phyloP scores from a whole-genome alignment of 2,113 vertebrate species.

The Aplodontia rufa region DNA sequence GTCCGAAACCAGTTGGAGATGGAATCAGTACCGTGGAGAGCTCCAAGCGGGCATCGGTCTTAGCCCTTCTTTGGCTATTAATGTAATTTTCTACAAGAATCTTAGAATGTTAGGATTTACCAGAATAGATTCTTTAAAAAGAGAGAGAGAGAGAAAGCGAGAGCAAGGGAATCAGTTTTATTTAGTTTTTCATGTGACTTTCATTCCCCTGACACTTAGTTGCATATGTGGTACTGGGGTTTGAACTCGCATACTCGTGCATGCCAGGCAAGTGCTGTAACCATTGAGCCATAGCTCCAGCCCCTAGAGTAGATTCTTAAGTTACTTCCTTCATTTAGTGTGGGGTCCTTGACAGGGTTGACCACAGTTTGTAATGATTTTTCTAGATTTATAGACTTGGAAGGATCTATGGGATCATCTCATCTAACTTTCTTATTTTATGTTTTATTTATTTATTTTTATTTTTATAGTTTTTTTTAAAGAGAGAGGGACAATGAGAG shows the following conservation, averaged over 20 bases:
- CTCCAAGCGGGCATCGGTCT: not conserved
- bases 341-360: slow-evolving; percentile 24
- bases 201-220: too few species aligned
- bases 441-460: too few species aligned
- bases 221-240: too few species aligned
- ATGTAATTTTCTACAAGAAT: not conserved
- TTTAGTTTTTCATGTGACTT: too few species aligned
- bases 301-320: not conserved
- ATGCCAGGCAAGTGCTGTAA: too few species aligned
- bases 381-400: not conserved
- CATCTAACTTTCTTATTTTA: not conserved
- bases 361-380: not conserved
- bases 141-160: too few species aligned
- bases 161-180: too few species aligned
- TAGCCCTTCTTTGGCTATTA: not conserved
- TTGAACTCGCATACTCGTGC: too few species aligned
- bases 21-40: slow-evolving; percentile 70
- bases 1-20: not conserved
- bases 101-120: not conserved
- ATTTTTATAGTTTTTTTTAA: too few species aligned
- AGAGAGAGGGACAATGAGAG: too few species aligned
- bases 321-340: not conserved
- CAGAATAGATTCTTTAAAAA: too few species aligned
- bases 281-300: too few species aligned
- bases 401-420: not conserved